Base-by-base conservation (phyloP, 2,888 invertebrate genomes). In the Tortricodes alternella region DNA sequence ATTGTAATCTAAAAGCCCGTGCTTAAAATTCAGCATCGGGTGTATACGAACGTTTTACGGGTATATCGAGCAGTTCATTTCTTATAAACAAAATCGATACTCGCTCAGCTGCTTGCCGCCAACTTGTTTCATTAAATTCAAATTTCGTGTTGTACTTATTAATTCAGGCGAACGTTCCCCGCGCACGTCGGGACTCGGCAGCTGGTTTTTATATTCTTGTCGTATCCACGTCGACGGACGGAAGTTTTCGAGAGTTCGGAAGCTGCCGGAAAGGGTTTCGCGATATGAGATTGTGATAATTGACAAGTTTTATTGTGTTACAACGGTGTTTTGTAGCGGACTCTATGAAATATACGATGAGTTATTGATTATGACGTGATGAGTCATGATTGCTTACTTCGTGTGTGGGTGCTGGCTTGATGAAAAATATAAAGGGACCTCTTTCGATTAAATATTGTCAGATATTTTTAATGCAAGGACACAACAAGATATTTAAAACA, bases 121-220 rank as follows among this genome's bases (percentile, higher is more conserved):
- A 91, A 91, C 85, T 91, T 91, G 90, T 91, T 90, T 91, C 90
- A 91, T 91, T 91, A 91, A 90, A 91, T 91, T 91, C 89, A 91
- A 90, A 91, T 91, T 91, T 89, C 85, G 85, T 88, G 90, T 89
- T 90, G 83, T 87, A 89, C 85, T 91, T 91, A 91, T 91, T 90
- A 91, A 91, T 90, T 91, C 89, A 88, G 79, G 76, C 72, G 74
- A 73, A 71, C 80, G 81, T 80, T 84, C 80, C 73, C 74, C 66
- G 75, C 76, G 79, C 79, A 82, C 86, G 81, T 75, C 69, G 73
- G 70, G 68, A 68, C 73, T 76, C 69, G 67, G 68, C 74, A 78
- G 71, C 67, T 75, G 76, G 73, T 87, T 87, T 89, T 87, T 85
- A 85, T 84, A 85, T 60, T 62, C 62, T 51, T 48, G 51, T 58